Base-by-base conservation (phyloP, 2,113 vertebrate genomes). In the Nesogale talazaci region DNA sequence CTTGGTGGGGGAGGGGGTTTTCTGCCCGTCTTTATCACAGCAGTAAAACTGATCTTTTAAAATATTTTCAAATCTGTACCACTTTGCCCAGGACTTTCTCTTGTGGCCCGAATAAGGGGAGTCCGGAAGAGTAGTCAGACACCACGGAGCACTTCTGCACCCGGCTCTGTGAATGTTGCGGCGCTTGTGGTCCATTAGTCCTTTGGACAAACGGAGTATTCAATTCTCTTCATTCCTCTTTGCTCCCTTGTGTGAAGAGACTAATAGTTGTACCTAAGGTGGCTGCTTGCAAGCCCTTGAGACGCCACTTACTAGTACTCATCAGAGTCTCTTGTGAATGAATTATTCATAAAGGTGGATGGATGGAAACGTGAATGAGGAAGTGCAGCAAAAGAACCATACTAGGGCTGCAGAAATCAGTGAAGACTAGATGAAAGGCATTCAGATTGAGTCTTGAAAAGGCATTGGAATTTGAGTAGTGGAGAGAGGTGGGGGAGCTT, bases 361-460 rank as follows among this genome's bases (percentile, higher is more conserved):
- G 16, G 67, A 78, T 27, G 29, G 23, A 36, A 75, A 0, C n/a
- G 40, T 86, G 36, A 76, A 16, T 61, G 52, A 79, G 34, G 87
- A 70, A 88, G 14, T 89, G 8, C 57, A 34, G 3, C 78, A n/a
- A 86, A 56, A 67, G 19, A 88, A 31, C 3, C 34, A 46, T 7
- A 67, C 40, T 9, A 86, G 6, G 19, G 11, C 15, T 89, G 36
- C 1, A 63, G 76, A 87, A 95, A 5, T 61, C 19, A 83, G 23
- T 65, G 57, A 82, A 79, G 36, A 91, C 23, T 82, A 10, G 1
- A 36, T 16, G 12, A 75, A 84, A 34, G 9, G 85, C 19, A 82
- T 36, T 92, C 83, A n/a, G 85, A 72, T 36, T 76, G 25, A 19
- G 25, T 74, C 69, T 87, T 94, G 15, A 91, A 93, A 67, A 46